Evolutionary conservation across 2,888 invertebrate genomes (phyloP), one percentile per base, ranked within the genome.

Genomic region (Catocala fraxini): DNA sequence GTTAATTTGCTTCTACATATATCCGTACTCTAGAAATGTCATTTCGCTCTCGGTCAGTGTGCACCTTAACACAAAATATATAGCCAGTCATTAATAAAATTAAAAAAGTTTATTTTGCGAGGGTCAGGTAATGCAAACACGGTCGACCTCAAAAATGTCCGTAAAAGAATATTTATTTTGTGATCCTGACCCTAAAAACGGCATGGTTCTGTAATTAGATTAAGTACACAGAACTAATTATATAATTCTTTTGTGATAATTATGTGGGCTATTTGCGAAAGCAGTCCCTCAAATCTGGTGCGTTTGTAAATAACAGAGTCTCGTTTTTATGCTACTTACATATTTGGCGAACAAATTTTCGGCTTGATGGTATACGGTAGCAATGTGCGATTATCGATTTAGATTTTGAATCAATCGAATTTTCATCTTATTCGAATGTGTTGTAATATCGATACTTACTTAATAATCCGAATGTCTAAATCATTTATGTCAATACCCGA

Each of bases 191-290:
- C 45, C 13, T 46, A 46, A 46, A 12, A 46, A 12, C 12, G 6
- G 15, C 12, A 46, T 11, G 2, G 42, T 39, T 39, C 45, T 46
- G 45, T 46, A 46, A 46, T 46, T 46, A 46, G 45, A 46, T 13
- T 46, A 13, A 6, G 9, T 13, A 46, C 12, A 13, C 9, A 11
- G 13, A 6, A 46, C 42, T 42, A 11, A 42, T 42, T 42, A n/a
- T 10, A 42, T 42, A 42, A 9, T 10, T 42, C 5, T 5, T 10
- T 42, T 10, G 42, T 9, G 10, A 5, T 42, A 42, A 42, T 42
- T 42, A 42, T 11, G 42, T 42, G 10, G 42, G 5, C 11, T 42
- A 42, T n/a, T 39, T 42, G 42, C 5, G 42, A 10, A 5, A 5
- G n/a, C 42, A 42, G 42, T 39, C 6, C 9, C 1, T 39, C 35